Base-by-base conservation (phyloP, 2,797 vertebrate species). In the Diceros bicornis region DNA sequence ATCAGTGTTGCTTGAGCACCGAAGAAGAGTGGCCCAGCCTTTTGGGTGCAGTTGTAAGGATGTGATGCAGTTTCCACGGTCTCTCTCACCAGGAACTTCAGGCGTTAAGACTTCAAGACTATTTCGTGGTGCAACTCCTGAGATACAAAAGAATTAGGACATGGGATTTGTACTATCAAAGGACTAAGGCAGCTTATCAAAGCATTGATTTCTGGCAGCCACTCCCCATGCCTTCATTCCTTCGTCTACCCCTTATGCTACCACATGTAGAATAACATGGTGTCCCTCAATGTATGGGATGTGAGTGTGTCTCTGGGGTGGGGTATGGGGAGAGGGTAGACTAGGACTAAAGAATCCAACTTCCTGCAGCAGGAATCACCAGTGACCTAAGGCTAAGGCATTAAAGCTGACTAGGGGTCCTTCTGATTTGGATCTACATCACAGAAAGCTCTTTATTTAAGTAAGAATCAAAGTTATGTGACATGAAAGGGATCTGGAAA, bases 1-100 rank as follows among this genome's bases (percentile, higher is more conserved):
- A 59, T 99, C 99, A 93, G 99, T 99, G 98, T 99, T 99, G 99
- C 99, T 99, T 96, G 99, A 99, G 99, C 99, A 99, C 32, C 99
- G 99, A 93, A 99, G 99, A 95, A 99, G 99, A 0, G 99, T 99
- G 94, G 99, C 99, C 99, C 99, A 99, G 95, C 99, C 99, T 98
- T 99, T 99, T 0, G 99, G 99, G 69, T 99, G 99, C 41, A 99
- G 99, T 98, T 99, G 99, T 94, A 99, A 99, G 0, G 99, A 99
- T 0, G 99, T 99, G 98, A 99, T 99, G 99, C 99, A 99, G 98
- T 99, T 99, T 37, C 99, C 99, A n/a, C 99, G 97, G 97, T 99
- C 99, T 96, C 99, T 98, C 97, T 99, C 99, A 25, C 99, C 99
- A 0, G 99, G 99, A 97, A 99, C 99, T 96, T 99, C 99, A 74